Percentiles rank a stretch among this genome's conserved stretches.
Evolutionary conservation across 2,888 invertebrate genomes (phyloP).

Genomic region (Dynastes grantii): DNA sequence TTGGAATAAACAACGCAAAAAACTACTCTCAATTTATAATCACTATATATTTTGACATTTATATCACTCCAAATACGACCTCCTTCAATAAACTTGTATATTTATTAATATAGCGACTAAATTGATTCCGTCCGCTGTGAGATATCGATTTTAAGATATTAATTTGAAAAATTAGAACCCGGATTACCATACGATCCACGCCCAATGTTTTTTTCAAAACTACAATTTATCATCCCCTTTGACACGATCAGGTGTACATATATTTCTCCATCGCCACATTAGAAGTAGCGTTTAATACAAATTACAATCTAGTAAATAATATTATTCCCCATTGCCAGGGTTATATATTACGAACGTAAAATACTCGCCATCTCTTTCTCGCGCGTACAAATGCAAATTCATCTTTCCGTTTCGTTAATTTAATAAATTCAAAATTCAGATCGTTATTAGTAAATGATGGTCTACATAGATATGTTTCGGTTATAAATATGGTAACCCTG

Average conservation of each 20-base stretch:
- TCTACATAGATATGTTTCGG: too few relatives aligned
- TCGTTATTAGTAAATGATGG: slow-evolving; percentile 1
- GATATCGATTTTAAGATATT: not conserved
- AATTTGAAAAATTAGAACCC: not conserved
- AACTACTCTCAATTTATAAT: not conserved
- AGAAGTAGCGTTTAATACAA: slow-evolving; percentile 1
- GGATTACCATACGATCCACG: too few relatives aligned
- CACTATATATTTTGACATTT: slow-evolving; percentile 7
- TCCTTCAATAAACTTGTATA: not conserved
- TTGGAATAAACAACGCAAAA: not conserved
- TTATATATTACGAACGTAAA: slow-evolving; percentile 5
- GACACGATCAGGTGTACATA: not conserved
- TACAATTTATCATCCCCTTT: slow-evolving; percentile 14
- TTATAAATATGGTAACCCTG: too few relatives aligned
- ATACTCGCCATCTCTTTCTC: too few relatives aligned
- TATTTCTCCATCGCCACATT: not conserved
- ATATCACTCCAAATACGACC: not conserved
- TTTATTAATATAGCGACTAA: not conserved
- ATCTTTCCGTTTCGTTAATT: slow-evolving; percentile 2
- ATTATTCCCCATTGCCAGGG: not conserved
- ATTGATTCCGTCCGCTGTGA: not conserved
- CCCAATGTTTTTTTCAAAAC: slow-evolving; percentile 18
- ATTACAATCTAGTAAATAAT: slow-evolving; percentile 9
- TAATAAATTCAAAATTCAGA: slow-evolving; percentile 25
- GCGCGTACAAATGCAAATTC: slow-evolving; percentile 17